Conservation (phyloP, 1,140 invertebrate species). For the Cydia amplana region DNA sequence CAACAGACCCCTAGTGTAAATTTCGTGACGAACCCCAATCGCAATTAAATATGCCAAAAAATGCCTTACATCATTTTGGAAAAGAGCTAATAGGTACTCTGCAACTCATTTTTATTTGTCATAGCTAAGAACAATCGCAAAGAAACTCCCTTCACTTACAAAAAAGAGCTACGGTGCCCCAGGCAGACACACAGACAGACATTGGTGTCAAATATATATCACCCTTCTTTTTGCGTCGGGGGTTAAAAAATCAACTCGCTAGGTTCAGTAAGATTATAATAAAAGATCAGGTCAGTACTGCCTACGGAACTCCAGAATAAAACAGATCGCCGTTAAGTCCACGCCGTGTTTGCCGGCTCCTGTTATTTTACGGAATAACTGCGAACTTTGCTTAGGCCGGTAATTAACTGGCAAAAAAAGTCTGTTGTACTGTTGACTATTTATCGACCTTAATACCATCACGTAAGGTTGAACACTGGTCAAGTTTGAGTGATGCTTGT, state of each 20-base stretch:
- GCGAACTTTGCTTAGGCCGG: constrained; percentile 35
- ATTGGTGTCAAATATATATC: too few relatives aligned
- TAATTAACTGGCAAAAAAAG: constrained; percentile 52
- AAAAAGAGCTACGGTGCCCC: too few relatives aligned
- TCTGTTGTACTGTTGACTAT: constrained; percentile 35
- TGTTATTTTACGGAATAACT: constrained; percentile 36
- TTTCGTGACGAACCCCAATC: too few relatives aligned
- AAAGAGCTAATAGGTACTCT: too few relatives aligned
- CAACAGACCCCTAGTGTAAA: too few relatives aligned
- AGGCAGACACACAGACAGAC: too few relatives aligned
- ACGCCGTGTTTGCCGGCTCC: constrained; percentile 18
- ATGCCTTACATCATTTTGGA: too few relatives aligned
- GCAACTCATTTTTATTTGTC: too few relatives aligned
- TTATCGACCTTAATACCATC: not conserved
- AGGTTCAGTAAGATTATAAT: not conserved
- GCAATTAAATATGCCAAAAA: too few relatives aligned
- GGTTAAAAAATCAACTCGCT: not conserved
- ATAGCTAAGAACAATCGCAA: too few relatives aligned
- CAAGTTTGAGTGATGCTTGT: not conserved
- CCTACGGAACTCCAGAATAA: not conserved
- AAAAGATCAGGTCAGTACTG: not conserved
- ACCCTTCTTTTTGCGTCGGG: too few relatives aligned
- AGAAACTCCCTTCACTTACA: too few relatives aligned
- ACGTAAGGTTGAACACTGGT: not conserved
- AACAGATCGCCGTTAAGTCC: constrained; percentile 22